A percentile compares a stretch with the other conserved stretches of the same genome.
phyloP scores from a whole-genome alignment of 2,888 invertebrate genomes.

The Eilema caniola region DNA sequence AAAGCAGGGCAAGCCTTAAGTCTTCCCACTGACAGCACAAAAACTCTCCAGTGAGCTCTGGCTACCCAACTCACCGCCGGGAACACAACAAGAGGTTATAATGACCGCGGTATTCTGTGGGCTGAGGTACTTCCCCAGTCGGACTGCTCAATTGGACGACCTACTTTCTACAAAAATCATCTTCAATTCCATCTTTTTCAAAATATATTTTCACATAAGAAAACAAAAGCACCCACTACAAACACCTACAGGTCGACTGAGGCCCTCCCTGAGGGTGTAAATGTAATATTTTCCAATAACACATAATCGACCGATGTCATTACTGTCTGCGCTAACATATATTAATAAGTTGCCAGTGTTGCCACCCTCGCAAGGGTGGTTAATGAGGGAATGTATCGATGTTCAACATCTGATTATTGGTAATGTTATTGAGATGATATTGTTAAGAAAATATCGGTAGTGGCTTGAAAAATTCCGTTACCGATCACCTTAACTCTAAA shows the following conservation, averaged over 20 bases:
- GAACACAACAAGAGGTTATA: too few relatives aligned
- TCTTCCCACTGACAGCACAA: too few relatives aligned
- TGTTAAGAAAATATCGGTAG: neutral
- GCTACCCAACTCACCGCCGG: too few relatives aligned
- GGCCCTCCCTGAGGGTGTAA: slow-evolving; percentile 53
- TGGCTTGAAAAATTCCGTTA: too few relatives aligned
- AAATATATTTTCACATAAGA: neutral
- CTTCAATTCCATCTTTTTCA: neutral
- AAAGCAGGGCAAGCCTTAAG: too few relatives aligned
- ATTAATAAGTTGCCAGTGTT: slow-evolving; percentile 76
- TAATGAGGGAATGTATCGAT: slow-evolving; percentile 43
- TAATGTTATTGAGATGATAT: slow-evolving; percentile 3
- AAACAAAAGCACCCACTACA: neutral
- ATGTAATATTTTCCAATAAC: slow-evolving; percentile 83
- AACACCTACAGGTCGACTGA: neutral
- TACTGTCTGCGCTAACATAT: slow-evolving; percentile 83
- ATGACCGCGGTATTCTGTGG: too few relatives aligned
- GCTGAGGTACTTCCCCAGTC: too few relatives aligned
- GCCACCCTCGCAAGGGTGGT: slow-evolving; percentile 50
- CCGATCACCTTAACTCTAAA: too few relatives aligned
- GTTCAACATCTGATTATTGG: slow-evolving; percentile 27
- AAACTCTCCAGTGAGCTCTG: too few relatives aligned
- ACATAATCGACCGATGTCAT: slow-evolving; percentile 80
- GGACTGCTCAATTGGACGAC: too few relatives aligned
- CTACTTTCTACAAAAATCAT: too few relatives aligned